Percentiles rank a stretch among this genome's conserved stretches.
Conservation (phyloP, 1,140 invertebrate species). For the Lepidostoma basale region DNA sequence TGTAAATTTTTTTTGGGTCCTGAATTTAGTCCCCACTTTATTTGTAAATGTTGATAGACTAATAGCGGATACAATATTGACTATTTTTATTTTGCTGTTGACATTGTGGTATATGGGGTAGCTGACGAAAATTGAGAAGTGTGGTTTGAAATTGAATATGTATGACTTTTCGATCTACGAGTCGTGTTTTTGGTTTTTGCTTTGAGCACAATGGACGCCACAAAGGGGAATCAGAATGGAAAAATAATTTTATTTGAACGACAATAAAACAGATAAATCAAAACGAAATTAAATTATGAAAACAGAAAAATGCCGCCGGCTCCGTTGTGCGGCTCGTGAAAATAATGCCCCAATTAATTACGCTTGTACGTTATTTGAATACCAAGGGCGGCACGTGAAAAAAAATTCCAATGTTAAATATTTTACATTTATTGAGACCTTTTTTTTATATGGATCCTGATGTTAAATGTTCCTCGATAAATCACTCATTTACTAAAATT, state of each 20-base stretch:
- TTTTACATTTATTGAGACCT: background rate
- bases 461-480: too few species aligned
- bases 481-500: too few species aligned
- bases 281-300: conserved; percentile 44
- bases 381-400: background rate
- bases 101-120: too few species aligned
- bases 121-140: too few species aligned
- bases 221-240: conserved; percentile 25
- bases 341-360: conserved; percentile 44
- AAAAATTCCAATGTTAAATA: background rate
- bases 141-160: too few species aligned
- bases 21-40: too few species aligned
- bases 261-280: conserved; percentile 43
- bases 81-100: too few species aligned
- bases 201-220: conserved; percentile 8
- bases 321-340: conserved; percentile 3
- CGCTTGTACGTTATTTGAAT: conserved; percentile 27
- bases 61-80: too few species aligned
- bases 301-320: conserved; percentile 24
- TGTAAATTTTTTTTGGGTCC: too few species aligned
- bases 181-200: too few species aligned
- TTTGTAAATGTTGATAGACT: too few species aligned
- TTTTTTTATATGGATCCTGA: background rate
- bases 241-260: conserved; percentile 36
- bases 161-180: too few species aligned